These are phyloP conservation scores for Hydrocynus forskahlii DNA, from an alignment of 2,797 vertebrate species.

Conservation along the genomic window DNA sequence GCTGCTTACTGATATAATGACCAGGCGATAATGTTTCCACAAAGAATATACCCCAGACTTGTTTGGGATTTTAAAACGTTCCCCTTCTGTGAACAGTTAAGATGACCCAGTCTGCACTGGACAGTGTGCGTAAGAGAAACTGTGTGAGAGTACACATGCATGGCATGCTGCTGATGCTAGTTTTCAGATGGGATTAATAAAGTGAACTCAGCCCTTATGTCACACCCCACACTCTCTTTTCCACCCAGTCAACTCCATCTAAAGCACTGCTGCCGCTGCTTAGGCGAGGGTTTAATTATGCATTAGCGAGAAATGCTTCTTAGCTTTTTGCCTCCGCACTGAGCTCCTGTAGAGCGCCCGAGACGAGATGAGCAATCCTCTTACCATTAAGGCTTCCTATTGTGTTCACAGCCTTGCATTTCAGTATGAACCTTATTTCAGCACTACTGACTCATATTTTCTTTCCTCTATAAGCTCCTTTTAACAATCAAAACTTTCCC, in stretches of 20 bases:
- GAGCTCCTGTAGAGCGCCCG: constrained; percentile 11
- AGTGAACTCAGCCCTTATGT: background rate
- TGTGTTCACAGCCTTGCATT: constrained; percentile 13
- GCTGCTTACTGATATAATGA: background rate
- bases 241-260: constrained; percentile 24
- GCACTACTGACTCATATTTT: constrained; percentile 4
- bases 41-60: background rate
- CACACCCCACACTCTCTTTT: constrained; percentile 15
- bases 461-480: constrained; percentile 8
- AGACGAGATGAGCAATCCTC: constrained; percentile 28
- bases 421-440: background rate
- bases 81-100: background rate
- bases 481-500: constrained; percentile 24
- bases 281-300: constrained; percentile 43
- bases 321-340: constrained; percentile 18
- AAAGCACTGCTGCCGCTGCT: constrained; percentile 22
- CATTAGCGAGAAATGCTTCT: constrained; percentile 36
- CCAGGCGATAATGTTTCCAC: background rate
- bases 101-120: no score
- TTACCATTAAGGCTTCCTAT: constrained; percentile 18
- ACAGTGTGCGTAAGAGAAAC: no score
- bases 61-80: background rate
- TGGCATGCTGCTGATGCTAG: constrained; percentile 2
- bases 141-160: no score
- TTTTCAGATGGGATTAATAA: constrained; percentile 15